These are phyloP conservation scores for Drosophila fulvimacula DNA, from an alignment of 2,888 invertebrate genomes.

Conservation along the genomic window DNA sequence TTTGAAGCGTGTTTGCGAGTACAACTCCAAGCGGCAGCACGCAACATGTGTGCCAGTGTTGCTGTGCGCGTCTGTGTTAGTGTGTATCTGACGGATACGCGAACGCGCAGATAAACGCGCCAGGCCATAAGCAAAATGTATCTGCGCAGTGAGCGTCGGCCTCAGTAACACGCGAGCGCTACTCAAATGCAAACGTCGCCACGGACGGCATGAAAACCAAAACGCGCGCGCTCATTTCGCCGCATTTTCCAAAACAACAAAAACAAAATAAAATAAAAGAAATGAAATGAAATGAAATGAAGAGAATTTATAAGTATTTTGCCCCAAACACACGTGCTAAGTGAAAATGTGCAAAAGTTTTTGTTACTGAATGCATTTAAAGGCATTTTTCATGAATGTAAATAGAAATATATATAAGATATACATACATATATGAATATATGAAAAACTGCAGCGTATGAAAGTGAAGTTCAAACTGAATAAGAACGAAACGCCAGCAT, in stretches of 20 bases:
- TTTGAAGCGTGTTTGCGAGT: constrained; percentile 20
- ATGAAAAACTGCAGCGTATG: constrained; percentile 17
- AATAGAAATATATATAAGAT: constrained; percentile 1
- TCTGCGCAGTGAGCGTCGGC: constrained; percentile 77
- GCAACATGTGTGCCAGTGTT: constrained; percentile 1
- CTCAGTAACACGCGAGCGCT: constrained; percentile 84
- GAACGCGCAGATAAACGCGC: constrained; percentile 65
- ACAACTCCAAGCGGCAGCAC: constrained; percentile 8
- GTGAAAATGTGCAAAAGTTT: constrained; percentile 9
- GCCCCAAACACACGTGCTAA: constrained; percentile 32
- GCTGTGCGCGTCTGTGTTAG: constrained; percentile 13
- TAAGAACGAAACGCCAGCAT: constrained; percentile 65
- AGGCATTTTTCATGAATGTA: constrained; percentile 41
- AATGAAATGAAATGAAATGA: constrained; percentile 2
- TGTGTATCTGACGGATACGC: constrained; percentile 58
- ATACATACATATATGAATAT: not conserved
- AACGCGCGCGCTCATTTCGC: constrained; percentile 55
- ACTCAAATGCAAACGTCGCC: constrained; percentile 69
- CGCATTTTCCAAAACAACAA: constrained; percentile 39
- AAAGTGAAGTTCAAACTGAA: constrained; percentile 47
- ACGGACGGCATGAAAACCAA: constrained; percentile 48
- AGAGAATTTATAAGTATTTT: constrained; percentile 11
- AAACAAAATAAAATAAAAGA: constrained; percentile 1
- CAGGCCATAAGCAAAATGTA: constrained; percentile 78
- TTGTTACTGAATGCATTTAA: constrained; percentile 51